A percentile compares a stretch with the other conserved stretches of the same genome.
Evolutionary conservation across 2,888 invertebrate genomes (phyloP).

Genomic region (Drosophila monieri): DNA sequence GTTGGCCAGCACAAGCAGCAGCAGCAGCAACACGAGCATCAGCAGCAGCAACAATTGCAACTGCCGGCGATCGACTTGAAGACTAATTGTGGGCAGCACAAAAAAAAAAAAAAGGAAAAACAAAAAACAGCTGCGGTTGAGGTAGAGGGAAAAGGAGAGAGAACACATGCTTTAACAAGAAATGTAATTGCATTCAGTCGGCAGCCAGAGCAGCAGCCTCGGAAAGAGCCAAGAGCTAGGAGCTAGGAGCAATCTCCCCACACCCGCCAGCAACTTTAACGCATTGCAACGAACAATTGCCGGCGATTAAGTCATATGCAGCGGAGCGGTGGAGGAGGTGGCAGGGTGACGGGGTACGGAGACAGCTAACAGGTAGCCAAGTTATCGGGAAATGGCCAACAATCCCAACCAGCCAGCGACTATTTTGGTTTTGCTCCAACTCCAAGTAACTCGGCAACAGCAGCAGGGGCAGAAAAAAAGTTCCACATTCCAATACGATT

Average conservation of each 20-base stretch:
- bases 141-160: conserved; percentile 18
- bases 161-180: conserved; percentile 55
- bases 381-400: conserved; percentile 45
- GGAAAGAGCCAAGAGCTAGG: conserved; percentile 9
- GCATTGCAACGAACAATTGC: conserved; percentile 70
- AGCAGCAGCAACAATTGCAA: conserved; percentile 48
- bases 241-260: conserved; percentile 27
- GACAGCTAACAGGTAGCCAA: conserved; percentile 28
- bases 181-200: conserved; percentile 66
- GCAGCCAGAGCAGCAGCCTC: conserved; percentile 13
- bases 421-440: conserved; percentile 45
- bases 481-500: neutral
- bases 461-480: neutral
- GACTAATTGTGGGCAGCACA: conserved; percentile 43
- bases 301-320: conserved; percentile 73
- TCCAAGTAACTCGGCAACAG: neutral
- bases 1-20: conserved; percentile 37
- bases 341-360: neutral
- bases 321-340: neutral
- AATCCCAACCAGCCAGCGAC: conserved; percentile 42
- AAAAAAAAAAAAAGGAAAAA: conserved; percentile 13
- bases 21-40: conserved; percentile 18
- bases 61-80: conserved; percentile 36
- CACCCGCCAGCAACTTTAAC: conserved; percentile 34
- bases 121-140: conserved; percentile 16